Evolutionary conservation across 2,797 vertebrate species (phyloP).

Genomic region (Varecia variegata): DNA sequence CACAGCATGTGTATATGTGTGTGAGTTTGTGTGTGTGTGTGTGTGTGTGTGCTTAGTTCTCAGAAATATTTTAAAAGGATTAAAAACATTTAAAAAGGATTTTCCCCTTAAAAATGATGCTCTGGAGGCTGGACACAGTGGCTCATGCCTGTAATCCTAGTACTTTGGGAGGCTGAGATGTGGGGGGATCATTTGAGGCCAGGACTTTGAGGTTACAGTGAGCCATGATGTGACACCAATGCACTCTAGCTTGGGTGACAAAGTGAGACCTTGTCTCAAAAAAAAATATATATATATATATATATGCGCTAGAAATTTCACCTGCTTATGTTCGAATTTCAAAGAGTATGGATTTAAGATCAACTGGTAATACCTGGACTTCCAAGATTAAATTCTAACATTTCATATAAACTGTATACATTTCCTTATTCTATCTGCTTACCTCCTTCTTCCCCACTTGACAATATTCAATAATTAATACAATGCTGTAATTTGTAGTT

Average conservation of each 20-base stretch:
- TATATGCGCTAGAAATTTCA: not conserved
- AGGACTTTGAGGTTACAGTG: too few relatives aligned
- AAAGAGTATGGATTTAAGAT: not conserved
- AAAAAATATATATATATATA: not conserved
- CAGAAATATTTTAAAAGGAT: not conserved
- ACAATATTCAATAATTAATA: not conserved
- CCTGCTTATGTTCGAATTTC: conserved; percentile 6
- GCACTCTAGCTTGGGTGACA: too few relatives aligned
- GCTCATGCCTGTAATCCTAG: not conserved
- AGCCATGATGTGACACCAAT: too few relatives aligned
- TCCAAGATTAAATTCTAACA: not conserved
- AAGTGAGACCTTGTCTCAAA: not conserved
- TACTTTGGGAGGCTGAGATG: too few relatives aligned
- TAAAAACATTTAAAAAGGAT: not conserved
- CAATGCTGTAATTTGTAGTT: not conserved
- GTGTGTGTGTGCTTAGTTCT: not conserved
- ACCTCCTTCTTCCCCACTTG: not conserved
- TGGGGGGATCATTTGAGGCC: too few relatives aligned
- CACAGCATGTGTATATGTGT: not conserved
- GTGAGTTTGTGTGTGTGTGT: not conserved
- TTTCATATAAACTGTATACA: not conserved
- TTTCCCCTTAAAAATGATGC: conserved; percentile 24
- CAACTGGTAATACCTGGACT: not conserved
- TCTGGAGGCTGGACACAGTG: not conserved
- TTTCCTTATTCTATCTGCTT: not conserved